phyloP scores from a whole-genome alignment of 1,140 invertebrate genomes.

The Andrena cerasifolii region DNA sequence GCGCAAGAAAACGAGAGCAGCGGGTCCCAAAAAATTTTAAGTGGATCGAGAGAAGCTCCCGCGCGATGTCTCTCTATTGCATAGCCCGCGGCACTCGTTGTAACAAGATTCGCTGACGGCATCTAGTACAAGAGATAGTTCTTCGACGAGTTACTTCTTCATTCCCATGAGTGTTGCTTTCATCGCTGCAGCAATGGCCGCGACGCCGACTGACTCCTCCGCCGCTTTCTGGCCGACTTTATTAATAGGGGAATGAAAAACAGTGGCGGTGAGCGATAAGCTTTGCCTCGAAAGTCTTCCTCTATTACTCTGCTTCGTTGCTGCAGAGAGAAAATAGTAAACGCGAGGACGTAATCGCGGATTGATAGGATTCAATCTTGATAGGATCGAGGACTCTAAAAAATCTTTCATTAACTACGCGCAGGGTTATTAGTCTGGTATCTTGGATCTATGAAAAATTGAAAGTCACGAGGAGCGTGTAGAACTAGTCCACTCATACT shows the following conservation, averaged over 20 bases:
- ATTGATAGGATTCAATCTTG: no score
- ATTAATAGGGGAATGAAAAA: neutral
- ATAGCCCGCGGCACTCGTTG: conserved; percentile 31
- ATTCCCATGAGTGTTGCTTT: conserved; percentile 55
- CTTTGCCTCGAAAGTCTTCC: no score
- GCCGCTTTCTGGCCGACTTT: conserved; percentile 7
- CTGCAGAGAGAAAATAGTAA: no score
- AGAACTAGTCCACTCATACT: conserved; percentile 43
- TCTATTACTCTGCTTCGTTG: no score
- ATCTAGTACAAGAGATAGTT: conserved; percentile 50
- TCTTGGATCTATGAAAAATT: neutral
- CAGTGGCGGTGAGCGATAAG: neutral
- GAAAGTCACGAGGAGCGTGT: neutral
- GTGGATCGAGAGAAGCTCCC: conserved; percentile 40
- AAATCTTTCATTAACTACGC: neutral
- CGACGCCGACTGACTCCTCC: neutral
- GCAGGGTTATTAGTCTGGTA: neutral
- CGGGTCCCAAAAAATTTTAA: conserved; percentile 40
- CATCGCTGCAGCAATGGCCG: conserved; percentile 14
- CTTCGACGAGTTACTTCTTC: conserved; percentile 42
- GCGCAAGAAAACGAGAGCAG: conserved; percentile 30
- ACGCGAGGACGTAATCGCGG: no score
- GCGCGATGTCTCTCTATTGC: conserved; percentile 40
- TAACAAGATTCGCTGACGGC: conserved; percentile 51
- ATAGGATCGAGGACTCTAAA: no score